Evolutionary conservation across 2,797 vertebrate genomes (phyloP).

Genomic region (Molossus alvarezi): DNA sequence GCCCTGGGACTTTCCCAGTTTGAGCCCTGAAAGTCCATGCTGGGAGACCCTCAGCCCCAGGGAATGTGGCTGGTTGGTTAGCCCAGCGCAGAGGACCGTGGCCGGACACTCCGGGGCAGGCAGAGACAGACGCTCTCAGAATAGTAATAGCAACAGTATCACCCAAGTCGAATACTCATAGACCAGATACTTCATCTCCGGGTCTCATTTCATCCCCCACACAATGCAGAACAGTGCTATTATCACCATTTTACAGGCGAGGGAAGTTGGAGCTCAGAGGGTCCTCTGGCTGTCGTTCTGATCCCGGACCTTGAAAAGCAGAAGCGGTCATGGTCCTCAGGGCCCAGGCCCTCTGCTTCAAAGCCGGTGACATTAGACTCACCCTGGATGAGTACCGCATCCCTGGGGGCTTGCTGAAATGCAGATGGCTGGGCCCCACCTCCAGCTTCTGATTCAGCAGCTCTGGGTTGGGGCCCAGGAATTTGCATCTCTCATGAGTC

Average conservation of each 20-base stretch:
- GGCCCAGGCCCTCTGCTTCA: not conserved
- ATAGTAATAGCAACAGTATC: not conserved
- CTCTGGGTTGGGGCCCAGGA: not conserved
- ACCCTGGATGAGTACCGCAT: not conserved
- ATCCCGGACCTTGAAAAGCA: not conserved
- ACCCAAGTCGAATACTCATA: not conserved
- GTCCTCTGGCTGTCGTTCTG: not conserved
- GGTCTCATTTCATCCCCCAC: not conserved
- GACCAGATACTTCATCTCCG: accelerated
- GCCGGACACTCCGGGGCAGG: not conserved
- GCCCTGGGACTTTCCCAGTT: not conserved
- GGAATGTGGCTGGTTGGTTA: not conserved
- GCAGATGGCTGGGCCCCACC: not conserved
- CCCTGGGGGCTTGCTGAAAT: not conserved
- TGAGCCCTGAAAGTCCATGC: not conserved
- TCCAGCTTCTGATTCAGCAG: not conserved
- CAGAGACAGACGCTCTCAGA: not conserved
- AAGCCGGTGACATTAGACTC: not conserved
- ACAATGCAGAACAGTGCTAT: not conserved
- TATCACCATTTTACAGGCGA: not conserved
- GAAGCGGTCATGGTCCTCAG: not conserved
- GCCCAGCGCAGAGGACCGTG: not conserved
- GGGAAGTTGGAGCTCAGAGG: not conserved
- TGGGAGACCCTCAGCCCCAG: not conserved
- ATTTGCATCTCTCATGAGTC: not conserved